These are phyloP conservation scores for Diglossa cyanea DNA, from an alignment of 2,797 vertebrate species.

Conservation along the genomic window DNA sequence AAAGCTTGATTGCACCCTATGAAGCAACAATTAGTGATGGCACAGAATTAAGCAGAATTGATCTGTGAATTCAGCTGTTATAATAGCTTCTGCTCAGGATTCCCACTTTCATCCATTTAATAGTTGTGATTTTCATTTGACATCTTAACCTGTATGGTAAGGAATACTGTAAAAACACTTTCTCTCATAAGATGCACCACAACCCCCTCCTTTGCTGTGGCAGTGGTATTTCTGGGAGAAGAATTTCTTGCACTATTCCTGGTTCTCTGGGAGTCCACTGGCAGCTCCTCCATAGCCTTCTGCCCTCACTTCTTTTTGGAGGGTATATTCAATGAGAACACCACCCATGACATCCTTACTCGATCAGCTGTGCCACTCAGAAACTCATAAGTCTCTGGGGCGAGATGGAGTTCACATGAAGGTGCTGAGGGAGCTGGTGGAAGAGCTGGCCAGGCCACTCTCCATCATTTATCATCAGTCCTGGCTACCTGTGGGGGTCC, in stretches of 20 bases:
- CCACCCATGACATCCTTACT: background rate
- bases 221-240: background rate
- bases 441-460: background rate
- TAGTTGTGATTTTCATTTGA: background rate
- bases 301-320: background rate
- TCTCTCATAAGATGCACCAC: background rate
- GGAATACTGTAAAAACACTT: background rate
- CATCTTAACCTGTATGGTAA: background rate
- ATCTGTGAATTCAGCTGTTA: background rate
- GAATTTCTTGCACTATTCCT: background rate
- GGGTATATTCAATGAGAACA: background rate
- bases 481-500: background rate
- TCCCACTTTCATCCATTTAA: background rate
- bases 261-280: background rate
- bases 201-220: background rate
- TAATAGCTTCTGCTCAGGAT: background rate
- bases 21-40: background rate
- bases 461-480: background rate
- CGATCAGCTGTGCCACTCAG: background rate
- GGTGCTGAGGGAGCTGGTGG: background rate
- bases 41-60: background rate
- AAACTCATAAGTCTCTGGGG: background rate
- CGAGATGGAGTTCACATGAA: background rate
- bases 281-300: background rate
- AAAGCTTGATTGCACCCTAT: background rate